Conservation (phyloP, 2,888 invertebrate genomes). For the Choreutis nemorana region DNA sequence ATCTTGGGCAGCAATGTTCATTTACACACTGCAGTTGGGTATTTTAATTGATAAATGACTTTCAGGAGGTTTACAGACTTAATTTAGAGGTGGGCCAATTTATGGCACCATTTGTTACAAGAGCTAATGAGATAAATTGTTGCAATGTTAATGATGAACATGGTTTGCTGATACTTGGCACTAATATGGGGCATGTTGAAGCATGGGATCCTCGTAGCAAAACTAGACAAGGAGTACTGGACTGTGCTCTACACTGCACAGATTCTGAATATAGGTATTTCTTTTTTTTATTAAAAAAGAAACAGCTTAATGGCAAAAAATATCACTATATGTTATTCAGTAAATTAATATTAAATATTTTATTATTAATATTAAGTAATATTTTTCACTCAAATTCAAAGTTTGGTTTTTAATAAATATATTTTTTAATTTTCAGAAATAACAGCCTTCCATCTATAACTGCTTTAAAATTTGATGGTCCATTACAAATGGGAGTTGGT, state of each 20-base stretch:
- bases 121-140: slow-evolving; percentile 79
- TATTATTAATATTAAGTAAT: not conserved
- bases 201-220: slow-evolving; percentile 95
- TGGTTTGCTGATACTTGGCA: slow-evolving; percentile 86
- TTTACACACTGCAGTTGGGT: too few species aligned
- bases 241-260: slow-evolving; percentile 77
- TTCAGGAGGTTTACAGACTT: slow-evolving; percentile 90
- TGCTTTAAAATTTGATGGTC: slow-evolving; percentile 80
- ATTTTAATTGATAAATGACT: slow-evolving; percentile 10
- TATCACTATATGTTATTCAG: not conserved
- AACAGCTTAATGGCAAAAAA: not conserved
- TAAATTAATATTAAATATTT: slow-evolving; percentile 1
- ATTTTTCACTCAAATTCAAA: not conserved
- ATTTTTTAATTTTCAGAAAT: slow-evolving; percentile 54
- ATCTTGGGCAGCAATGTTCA: too few species aligned
- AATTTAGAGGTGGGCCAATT: slow-evolving; percentile 97
- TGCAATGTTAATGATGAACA: slow-evolving; percentile 89
- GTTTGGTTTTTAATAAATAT: slow-evolving; percentile 2
- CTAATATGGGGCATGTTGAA: slow-evolving; percentile 91
- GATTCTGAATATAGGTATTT: slow-evolving; percentile 54
- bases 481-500: slow-evolving; percentile 85
- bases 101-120: slow-evolving; percentile 81
- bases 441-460: slow-evolving; percentile 76
- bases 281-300: not conserved
- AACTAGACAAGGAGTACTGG: slow-evolving; percentile 79